Base-by-base conservation (phyloP, 2,888 invertebrate species). In the Baccha elongata region DNA sequence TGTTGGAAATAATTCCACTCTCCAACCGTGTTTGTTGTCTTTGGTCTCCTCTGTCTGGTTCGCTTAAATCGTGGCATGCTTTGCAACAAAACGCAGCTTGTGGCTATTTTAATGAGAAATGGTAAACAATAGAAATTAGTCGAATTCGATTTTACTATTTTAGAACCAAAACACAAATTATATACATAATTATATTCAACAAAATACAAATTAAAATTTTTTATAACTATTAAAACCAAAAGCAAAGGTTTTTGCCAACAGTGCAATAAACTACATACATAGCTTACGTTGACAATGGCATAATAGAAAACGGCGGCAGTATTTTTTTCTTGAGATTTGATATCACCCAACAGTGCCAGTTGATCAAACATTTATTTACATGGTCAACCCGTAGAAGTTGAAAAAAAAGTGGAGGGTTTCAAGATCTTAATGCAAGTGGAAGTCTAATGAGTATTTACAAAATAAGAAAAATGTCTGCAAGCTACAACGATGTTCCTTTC, bases 401-500 rank as follows among this genome's bases (percentile, higher is more conserved):
- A n/a, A n/a, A 17, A 52, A 35, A 44, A 50, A 37, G 48, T 29
- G 32, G 11, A 62, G n/a, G 13, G 15, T 6, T 8, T 29, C 21
- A n/a, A 32, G 5, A 10, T 21, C 19, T 46, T 17, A 32, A 48
- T 48, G 1, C 6, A 23, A 60, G 60, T 73, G 29, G 35, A 42
- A 64, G 74, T 86, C 86, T 85, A 84, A 89, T 89, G 89, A 87
- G 85, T 86, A 79, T 85, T 21, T 73, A 84, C 71, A 87, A 87
- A 80, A 84, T 87, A 69, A 87, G 89, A 71, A 92, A 90, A 87
- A 94, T 94, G 94, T 92, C 91, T 85, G 92, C 92, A 15, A 91
- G 91, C 23, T 91, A 91, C 68, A 91, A 91, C 84, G 93, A 94
- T 75, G 92, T 94, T 55, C 95, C 96, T 11, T 88, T 93, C 79